phyloP scores from a whole-genome alignment of 2,888 invertebrate genomes.

The Sphecodes monilicornis region DNA sequence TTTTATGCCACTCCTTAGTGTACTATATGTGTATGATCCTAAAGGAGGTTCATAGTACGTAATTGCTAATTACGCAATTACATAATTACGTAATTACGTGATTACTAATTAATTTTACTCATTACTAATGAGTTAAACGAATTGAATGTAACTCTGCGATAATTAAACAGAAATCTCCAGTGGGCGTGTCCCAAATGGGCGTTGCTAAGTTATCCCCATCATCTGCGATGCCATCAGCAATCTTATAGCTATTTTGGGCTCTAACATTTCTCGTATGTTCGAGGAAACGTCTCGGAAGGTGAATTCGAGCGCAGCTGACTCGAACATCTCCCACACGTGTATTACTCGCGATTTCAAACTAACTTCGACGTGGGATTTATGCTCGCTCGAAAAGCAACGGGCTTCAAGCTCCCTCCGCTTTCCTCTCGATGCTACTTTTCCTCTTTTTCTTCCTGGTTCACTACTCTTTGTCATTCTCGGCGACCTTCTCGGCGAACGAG shows the following conservation, averaged over 20 bases:
- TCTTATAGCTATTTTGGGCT: neutral
- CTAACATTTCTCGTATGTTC: neutral
- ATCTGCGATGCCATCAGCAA: neutral
- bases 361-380: constrained; percentile 79
- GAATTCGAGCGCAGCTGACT: constrained; percentile 55
- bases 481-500: constrained; percentile 10
- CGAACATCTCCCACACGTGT: constrained; percentile 45
- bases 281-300: neutral
- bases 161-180: neutral
- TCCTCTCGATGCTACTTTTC: neutral
- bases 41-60: too few species aligned
- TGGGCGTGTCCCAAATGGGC: neutral
- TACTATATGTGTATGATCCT: too few species aligned
- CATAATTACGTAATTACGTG: too few species aligned
- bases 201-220: neutral
- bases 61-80: too few species aligned
- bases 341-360: constrained; percentile 79
- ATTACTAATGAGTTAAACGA: too few species aligned
- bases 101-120: too few species aligned
- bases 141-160: neutral
- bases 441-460: neutral
- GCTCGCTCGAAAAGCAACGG: constrained; percentile 65
- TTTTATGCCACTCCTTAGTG: too few species aligned
- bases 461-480: constrained; percentile 16
- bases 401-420: neutral